These are phyloP conservation scores for Vesta saturnalis DNA, from an alignment of 2,888 invertebrate species.

Conservation along the genomic window DNA sequence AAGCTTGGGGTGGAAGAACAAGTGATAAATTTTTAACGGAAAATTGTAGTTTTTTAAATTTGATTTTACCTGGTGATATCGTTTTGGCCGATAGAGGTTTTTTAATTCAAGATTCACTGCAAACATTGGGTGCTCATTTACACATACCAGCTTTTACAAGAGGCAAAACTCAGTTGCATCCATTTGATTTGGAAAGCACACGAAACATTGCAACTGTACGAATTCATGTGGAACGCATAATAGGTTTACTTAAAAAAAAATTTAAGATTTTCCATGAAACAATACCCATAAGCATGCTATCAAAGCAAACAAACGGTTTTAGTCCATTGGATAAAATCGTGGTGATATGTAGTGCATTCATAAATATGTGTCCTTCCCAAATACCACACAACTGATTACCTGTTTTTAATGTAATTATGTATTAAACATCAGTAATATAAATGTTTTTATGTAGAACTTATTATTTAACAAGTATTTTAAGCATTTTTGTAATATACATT, in stretches of 20 bases:
- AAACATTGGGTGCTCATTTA: slow-evolving; percentile 2
- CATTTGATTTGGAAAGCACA: no score
- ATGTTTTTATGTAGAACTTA: no score
- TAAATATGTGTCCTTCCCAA: no score
- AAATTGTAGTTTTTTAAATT: slow-evolving; percentile 1
- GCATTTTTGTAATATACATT: background rate
- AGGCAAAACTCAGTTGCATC: slow-evolving; percentile 6
- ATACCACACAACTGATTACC: no score
- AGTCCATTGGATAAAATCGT: background rate
- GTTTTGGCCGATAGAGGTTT: no score
- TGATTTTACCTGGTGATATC: no score
- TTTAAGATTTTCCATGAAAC: slow-evolving; percentile 5
- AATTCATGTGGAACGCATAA: no score
- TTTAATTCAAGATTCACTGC: background rate
- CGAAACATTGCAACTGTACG: no score
- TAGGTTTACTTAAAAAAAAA: background rate
- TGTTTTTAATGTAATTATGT: no score
- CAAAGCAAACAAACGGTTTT: background rate
- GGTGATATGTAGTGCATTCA: no score
- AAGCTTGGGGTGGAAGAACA: no score
- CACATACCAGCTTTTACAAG: background rate
- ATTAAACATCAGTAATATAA: background rate
- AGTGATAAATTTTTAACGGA: no score
- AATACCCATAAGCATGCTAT: slow-evolving; percentile 3
- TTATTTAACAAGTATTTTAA: background rate